Base-by-base conservation (phyloP, 1,140 invertebrate genomes). In the Grapholita molesta region DNA sequence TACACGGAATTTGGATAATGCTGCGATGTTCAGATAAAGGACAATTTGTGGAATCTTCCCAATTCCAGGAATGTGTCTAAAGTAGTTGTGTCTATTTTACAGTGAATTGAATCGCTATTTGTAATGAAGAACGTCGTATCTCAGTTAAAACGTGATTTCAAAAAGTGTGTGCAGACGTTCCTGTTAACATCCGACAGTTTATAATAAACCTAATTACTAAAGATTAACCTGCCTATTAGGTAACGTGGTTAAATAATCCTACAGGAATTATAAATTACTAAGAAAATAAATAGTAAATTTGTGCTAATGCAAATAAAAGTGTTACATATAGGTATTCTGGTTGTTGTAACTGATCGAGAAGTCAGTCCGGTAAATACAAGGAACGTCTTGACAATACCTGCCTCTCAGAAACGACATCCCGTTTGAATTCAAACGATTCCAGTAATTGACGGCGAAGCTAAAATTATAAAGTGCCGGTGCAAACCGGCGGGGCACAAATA, bases 371-470 rank as follows among this genome's bases (percentile, higher is more conserved):
- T 48, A 48, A 48, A 48, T 48, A 48, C 42, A 48, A 48, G 18
- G 42, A 48, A 48, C 18, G 5, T 48, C 42, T 48, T 21, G 42
- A 48, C 42, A 48, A 48, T 48, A 48, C 42, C 42, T 21, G 42
- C 21, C 42, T 21, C 5, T 48, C 42, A 48, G 42, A 48, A 48
- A 48, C 42, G 15, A 28, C 55, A 61, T 61, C 55, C 55, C n/a
- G 55, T 61, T 32, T 28, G 55, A 61, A 30, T 61, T 61, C 55
- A 61, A 30, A 61, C 55, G 12, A 28, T 61, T 32, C 55, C 55
- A 61, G 55, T 61, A 61, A 61, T 61, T 61, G 55, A 61, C 55
- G 55, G 55, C 42, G 21, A 61, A 61, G 25, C 55, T 61, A 30
- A 61, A 61, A 61, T 61, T 32, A 61, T 61, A 61, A 61, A 61